These are phyloP conservation scores for Phodopus roborovskii DNA, from an alignment of 2,113 vertebrate genomes.

Conservation along the genomic window DNA sequence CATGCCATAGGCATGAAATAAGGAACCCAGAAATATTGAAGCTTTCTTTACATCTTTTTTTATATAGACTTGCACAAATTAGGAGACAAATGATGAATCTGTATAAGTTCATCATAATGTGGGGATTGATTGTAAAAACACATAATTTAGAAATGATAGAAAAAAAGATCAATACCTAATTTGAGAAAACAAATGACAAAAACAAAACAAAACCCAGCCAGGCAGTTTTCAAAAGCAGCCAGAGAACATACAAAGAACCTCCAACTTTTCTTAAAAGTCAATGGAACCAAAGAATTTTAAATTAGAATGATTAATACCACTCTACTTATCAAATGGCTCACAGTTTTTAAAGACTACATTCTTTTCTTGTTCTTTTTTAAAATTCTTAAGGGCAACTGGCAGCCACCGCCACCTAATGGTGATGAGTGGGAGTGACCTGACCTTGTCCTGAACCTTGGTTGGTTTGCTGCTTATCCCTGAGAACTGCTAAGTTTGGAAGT, in stretches of 20 bases:
- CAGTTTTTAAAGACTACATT: not conserved
- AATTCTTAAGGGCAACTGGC: not conserved
- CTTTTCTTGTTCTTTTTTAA: not conserved
- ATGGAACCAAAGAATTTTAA: not conserved
- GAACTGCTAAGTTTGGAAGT: not conserved
- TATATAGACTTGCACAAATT: not conserved
- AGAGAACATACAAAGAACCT: not conserved
- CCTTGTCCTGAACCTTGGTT: not conserved
- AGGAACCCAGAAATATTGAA: not conserved
- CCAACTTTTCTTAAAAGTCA: not conserved
- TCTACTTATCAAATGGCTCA: conserved; percentile 10
- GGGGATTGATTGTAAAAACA: not conserved
- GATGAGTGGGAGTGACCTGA: not conserved
- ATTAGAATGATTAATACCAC: not conserved
- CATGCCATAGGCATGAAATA: not conserved
- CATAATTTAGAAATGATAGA: not conserved
- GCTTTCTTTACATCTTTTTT: not conserved
- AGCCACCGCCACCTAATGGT: conserved; percentile 67
- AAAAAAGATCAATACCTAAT: not conserved
- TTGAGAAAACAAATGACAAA: not conserved
- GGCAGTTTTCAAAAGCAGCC: not conserved
- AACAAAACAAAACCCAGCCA: not conserved
- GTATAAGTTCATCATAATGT: not conserved
- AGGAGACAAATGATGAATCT: not conserved
- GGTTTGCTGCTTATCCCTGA: not conserved